Percentiles rank a stretch among this genome's conserved stretches.
phyloP scores from a whole-genome alignment of 1,140 invertebrate genomes.

The Neodiprion virginianus region DNA sequence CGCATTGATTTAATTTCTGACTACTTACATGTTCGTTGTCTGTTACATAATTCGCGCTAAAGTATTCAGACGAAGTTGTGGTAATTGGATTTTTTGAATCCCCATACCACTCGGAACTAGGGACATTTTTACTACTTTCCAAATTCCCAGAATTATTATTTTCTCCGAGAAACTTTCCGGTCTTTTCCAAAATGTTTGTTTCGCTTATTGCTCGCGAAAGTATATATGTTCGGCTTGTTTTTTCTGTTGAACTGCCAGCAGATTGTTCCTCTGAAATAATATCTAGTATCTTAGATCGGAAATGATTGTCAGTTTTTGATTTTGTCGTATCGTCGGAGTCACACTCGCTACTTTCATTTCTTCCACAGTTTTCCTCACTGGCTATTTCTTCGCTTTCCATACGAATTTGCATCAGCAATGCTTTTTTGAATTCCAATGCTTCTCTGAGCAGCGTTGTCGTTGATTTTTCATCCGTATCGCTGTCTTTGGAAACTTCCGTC shows the following conservation, averaged over 20 bases:
- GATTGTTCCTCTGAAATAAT: conserved; percentile 43
- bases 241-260: conserved; percentile 29
- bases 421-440: conserved; percentile 38
- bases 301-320: conserved; percentile 25
- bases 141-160: background rate
- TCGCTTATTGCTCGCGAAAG: conserved; percentile 9
- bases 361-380: conserved; percentile 11
- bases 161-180: background rate
- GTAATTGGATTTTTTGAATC: background rate
- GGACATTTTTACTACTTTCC: no score
- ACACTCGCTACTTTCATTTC: conserved; percentile 12
- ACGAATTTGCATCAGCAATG: conserved; percentile 30
- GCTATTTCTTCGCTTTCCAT: conserved; percentile 10
- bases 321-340: background rate
- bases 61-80: conserved; percentile 18
- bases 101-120: background rate
- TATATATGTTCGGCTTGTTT: conserved; percentile 28
- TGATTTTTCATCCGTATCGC: conserved; percentile 33
- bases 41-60: conserved; percentile 14
- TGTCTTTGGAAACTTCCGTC: conserved; percentile 30
- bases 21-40: background rate
- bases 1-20: background rate
- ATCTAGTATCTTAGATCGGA: conserved; percentile 35
- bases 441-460: conserved; percentile 35
- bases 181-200: background rate